A percentile compares a stretch with the other conserved stretches of the same genome.
phyloP scores from a whole-genome alignment of 2,797 vertebrate species.

The Sandelia bainsii region DNA sequence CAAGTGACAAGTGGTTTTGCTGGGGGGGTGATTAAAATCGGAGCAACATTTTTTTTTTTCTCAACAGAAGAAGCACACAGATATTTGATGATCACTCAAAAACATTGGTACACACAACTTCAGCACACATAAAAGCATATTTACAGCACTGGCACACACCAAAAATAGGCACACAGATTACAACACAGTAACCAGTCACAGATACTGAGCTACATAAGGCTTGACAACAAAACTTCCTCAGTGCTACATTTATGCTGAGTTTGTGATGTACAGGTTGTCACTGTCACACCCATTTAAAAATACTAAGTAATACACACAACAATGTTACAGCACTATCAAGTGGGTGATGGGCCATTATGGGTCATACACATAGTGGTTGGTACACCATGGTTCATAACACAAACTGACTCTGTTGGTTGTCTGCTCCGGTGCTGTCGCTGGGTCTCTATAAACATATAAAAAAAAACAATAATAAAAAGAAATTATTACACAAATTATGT shows the following conservation, averaged over 20 bases:
- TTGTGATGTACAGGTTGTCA: constrained; percentile 82
- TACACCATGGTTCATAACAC: constrained; percentile 91
- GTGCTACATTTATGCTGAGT: constrained; percentile 87
- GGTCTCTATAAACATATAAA: constrained; percentile 89
- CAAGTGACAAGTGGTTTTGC: constrained; percentile 54
- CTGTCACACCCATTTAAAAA: constrained; percentile 82
- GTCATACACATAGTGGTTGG: constrained; percentile 91
- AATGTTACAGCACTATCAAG: constrained; percentile 84
- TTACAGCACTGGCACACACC: constrained; percentile 84
- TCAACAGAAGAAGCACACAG: constrained; percentile 80
- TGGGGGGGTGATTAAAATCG: constrained; percentile 42
- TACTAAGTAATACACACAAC: constrained; percentile 82
- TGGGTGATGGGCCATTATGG: constrained; percentile 87
- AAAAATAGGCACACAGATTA: constrained; percentile 82
- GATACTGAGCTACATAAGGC: constrained; percentile 86
- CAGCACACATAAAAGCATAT: constrained; percentile 83
- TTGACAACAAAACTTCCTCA: constrained; percentile 84
- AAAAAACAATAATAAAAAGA: constrained; percentile 89
- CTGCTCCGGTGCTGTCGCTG: constrained; percentile 87
- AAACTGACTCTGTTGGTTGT: constrained; percentile 89
- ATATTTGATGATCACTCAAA: constrained; percentile 80
- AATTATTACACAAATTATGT: constrained; percentile 91
- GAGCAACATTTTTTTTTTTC: constrained; percentile 78
- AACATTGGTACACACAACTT: constrained; percentile 82
- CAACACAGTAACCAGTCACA: constrained; percentile 86